Base-by-base conservation (phyloP, 92 coral and sea anemone genomes). In the Parazoanthus darwini region DNA sequence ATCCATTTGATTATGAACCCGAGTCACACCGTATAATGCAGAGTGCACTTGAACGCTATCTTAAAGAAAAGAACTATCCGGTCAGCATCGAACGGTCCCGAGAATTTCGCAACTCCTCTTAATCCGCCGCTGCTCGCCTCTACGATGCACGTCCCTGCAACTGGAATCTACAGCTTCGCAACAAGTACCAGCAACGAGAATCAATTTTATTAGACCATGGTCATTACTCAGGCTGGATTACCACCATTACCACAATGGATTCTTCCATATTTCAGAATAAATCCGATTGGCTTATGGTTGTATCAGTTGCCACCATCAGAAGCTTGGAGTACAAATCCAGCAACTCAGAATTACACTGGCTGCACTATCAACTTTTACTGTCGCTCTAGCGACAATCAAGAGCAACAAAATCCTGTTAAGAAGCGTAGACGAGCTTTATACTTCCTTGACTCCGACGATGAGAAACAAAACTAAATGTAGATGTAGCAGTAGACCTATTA, bases 361-460 rank as follows among this genome's bases (percentile, higher is more conserved):
- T 68, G 74, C 74, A 68, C 74, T 7, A 0, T 68, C 74, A 68
- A 68, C 74, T 18, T 18, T 68, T 68, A 14, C 74, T 68, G 8
- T 68, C 29, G 74, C 74, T 68, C 74, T 68, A 51, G 58, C 58
- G 58, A 51, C 58, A 51, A 51, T 51, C 58, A 39, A 39, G 42
- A 39, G 42, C 42, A 39, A 39, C 42, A 51, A 51, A 51, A 4
- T 51, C 58, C 58, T 51, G 6, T 51, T 8, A 51, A 51, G 58
- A 51, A 51, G 58, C 58, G 58, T 51, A 51, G 58, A 14, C 58
- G 58, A 51, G 58, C 73, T 67, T 20, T 29, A 29, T 29, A 67
- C 20, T 15, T 67, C 73, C 73, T 67, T 67, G 73, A 67, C 73
- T 67, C 73, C 73, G n/a, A 67, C 73, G 73, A 67, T 6, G 73